These are phyloP conservation scores for Philaethria dido DNA, from an alignment of 2,888 invertebrate genomes.

Conservation along the genomic window DNA sequence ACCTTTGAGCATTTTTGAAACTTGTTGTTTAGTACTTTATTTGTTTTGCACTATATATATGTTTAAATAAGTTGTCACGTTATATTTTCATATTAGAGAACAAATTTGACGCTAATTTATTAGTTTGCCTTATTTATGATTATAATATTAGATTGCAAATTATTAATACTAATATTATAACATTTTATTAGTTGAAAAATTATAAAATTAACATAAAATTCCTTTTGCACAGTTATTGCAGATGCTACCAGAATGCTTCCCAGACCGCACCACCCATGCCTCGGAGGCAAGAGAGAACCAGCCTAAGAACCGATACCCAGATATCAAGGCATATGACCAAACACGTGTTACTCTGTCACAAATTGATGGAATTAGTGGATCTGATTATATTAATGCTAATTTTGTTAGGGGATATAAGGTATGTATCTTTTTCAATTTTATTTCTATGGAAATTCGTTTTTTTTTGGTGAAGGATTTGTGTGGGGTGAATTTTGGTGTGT, in stretches of 20 bases:
- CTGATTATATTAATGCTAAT: conserved; percentile 97
- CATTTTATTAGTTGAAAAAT: too few relatives aligned
- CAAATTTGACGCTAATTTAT: too few relatives aligned
- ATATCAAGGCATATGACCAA: conserved; percentile 96
- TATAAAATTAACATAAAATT: background rate
- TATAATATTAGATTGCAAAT: too few relatives aligned
- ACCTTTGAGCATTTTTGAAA: too few relatives aligned
- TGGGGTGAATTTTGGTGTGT: background rate
- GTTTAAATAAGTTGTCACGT: too few relatives aligned
- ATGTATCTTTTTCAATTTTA: conserved; percentile 40
- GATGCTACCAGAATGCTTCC: conserved; percentile 92
- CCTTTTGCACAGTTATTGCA: conserved; percentile 62
- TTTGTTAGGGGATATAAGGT: conserved; percentile 94
- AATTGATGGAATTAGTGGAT: conserved; percentile 90
- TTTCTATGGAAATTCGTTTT: too few relatives aligned
- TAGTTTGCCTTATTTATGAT: too few relatives aligned
- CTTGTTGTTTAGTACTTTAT: too few relatives aligned
- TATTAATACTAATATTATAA: too few relatives aligned
- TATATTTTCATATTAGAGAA: too few relatives aligned
- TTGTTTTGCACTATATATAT: too few relatives aligned
- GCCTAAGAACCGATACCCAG: conserved; percentile 95
- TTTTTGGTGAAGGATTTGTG: background rate
- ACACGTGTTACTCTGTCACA: conserved; percentile 92
- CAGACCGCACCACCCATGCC: conserved; percentile 93
- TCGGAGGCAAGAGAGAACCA: conserved; percentile 94